Percentiles rank a stretch among this genome's conserved stretches.
phyloP scores from a whole-genome alignment of 1,140 invertebrate genomes.

The Drosophila fuyamai region DNA sequence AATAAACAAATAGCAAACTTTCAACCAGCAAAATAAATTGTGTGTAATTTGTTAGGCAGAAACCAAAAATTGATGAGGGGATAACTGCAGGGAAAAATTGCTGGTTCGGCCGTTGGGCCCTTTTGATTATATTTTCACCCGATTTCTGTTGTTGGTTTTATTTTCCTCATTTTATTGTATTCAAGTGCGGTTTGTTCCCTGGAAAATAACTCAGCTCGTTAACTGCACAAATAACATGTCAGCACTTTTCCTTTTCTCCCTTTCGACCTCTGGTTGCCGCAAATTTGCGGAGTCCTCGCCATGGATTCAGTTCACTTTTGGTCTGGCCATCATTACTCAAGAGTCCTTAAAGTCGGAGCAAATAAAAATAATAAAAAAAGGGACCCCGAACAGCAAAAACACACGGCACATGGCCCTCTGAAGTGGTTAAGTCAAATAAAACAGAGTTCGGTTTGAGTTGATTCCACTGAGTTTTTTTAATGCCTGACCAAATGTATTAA shows the following conservation, averaged over 20 bases:
- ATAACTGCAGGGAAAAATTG: neutral
- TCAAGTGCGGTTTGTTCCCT: constrained; percentile 75
- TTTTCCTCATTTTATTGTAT: constrained; percentile 57
- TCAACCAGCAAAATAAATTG: constrained; percentile 43
- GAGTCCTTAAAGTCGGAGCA: constrained; percentile 56
- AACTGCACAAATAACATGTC: constrained; percentile 82
- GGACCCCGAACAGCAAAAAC: constrained; percentile 15
- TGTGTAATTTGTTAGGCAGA: constrained; percentile 65
- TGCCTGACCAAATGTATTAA: constrained; percentile 62
- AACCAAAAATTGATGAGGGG: constrained; percentile 57
- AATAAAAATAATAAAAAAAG: constrained; percentile 42
- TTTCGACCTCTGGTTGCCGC: constrained; percentile 37
- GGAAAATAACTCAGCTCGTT: constrained; percentile 80
- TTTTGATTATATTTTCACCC: constrained; percentile 32
- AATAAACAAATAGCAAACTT: constrained; percentile 67
- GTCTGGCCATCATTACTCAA: constrained; percentile 74
- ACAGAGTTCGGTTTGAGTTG: constrained; percentile 46
- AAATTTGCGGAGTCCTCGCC: constrained; percentile 67
- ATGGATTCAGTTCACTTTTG: constrained; percentile 66
- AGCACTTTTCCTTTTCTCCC: constrained; percentile 45
- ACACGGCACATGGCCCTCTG: constrained; percentile 44
- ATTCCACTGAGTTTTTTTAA: constrained; percentile 42
- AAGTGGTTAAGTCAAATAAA: constrained; percentile 57
- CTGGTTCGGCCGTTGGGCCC: neutral
- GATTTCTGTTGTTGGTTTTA: constrained; percentile 22